phyloP scores from a whole-genome alignment of 2,113 vertebrate genomes.

The Eubucco bourcierii region DNA sequence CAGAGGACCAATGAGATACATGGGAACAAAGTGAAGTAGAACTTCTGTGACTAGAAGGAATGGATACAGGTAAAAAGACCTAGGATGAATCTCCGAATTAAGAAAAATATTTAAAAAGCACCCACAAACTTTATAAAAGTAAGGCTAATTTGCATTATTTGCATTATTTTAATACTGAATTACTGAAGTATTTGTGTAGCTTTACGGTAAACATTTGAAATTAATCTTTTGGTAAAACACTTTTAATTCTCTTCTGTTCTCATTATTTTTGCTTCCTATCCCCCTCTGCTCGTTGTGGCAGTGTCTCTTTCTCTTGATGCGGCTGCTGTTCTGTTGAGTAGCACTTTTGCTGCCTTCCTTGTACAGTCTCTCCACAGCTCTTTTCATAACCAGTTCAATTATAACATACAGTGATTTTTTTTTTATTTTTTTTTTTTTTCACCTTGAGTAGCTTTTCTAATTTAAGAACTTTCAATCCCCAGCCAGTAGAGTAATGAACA shows the following conservation, averaged over 20 bases:
- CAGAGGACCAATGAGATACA: background rate
- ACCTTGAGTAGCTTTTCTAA: conserved; percentile 44
- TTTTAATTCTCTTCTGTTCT: conserved; percentile 61
- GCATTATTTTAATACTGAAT: conserved; percentile 33
- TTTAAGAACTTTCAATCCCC: conserved; percentile 42
- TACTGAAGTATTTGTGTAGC: conserved; percentile 54
- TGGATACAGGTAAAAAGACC: conserved; percentile 12
- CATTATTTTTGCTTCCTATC: conserved; percentile 42
- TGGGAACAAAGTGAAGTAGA: background rate
- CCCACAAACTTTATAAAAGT: conserved; percentile 37
- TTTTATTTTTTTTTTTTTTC: background rate
- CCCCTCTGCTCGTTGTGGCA: conserved; percentile 1
- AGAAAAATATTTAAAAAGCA: conserved; percentile 39
- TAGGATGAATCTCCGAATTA: conserved; percentile 26
- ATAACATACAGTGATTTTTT: conserved; percentile 3
- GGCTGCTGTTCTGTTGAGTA: conserved; percentile 51
- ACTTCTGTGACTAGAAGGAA: background rate
- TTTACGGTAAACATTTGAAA: conserved; percentile 70
- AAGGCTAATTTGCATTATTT: conserved; percentile 66
- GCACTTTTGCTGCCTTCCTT: conserved; percentile 22
- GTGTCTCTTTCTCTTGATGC: conserved; percentile 19
- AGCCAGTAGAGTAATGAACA: conserved; percentile 46
- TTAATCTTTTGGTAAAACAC: conserved; percentile 51
- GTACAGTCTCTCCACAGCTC: conserved; percentile 53
- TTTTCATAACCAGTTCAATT: conserved; percentile 61